These are phyloP conservation scores for Brachirus orientalis DNA, from an alignment of 2,113 vertebrate species.

Conservation along the genomic window DNA sequence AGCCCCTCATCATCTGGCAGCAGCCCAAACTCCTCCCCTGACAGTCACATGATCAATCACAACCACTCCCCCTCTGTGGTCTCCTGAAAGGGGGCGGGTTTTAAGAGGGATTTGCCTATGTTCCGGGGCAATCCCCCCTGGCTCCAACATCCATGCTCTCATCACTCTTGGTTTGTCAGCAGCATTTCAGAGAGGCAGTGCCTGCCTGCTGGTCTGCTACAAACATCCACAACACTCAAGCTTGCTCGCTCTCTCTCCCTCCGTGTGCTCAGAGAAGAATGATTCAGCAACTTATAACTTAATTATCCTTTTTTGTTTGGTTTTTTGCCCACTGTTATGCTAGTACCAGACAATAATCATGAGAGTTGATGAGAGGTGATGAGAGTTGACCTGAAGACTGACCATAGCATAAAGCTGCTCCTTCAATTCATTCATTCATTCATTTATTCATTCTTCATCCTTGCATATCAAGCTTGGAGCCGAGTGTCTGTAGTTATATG, in stretches of 20 bases:
- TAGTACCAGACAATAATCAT: slow-evolving; percentile 29
- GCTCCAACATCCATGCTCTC: slow-evolving; percentile 33
- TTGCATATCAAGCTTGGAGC: slow-evolving; percentile 85
- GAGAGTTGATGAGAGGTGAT: slow-evolving; percentile 21
- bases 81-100: slow-evolving; percentile 83
- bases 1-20: slow-evolving; percentile 72
- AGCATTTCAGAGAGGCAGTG: slow-evolving; percentile 62
- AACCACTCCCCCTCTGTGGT: slow-evolving; percentile 95
- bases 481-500: slow-evolving; percentile 76
- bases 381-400: slow-evolving; percentile 46
- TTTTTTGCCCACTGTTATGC: slow-evolving; percentile 26
- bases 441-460: slow-evolving; percentile 22
- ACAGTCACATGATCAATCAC: slow-evolving; percentile 93
- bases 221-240: slow-evolving; percentile 39
- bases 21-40: slow-evolving; percentile 90
- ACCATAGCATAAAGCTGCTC: slow-evolving; percentile 50
- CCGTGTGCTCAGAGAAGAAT: slow-evolving; percentile 49
- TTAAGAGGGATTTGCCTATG: slow-evolving; percentile 6
- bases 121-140: not conserved
- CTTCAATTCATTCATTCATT: slow-evolving; percentile 39
- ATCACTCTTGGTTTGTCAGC: slow-evolving; percentile 52
- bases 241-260: slow-evolving; percentile 35
- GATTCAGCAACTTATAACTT: slow-evolving; percentile 64
- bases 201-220: slow-evolving; percentile 64
- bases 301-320: slow-evolving; percentile 1